Percentiles rank a stretch among this genome's conserved stretches.
Conservation (phyloP, 37 sponge, comb jelly and placozoan genomes). For the Spongilla lacustris region DNA sequence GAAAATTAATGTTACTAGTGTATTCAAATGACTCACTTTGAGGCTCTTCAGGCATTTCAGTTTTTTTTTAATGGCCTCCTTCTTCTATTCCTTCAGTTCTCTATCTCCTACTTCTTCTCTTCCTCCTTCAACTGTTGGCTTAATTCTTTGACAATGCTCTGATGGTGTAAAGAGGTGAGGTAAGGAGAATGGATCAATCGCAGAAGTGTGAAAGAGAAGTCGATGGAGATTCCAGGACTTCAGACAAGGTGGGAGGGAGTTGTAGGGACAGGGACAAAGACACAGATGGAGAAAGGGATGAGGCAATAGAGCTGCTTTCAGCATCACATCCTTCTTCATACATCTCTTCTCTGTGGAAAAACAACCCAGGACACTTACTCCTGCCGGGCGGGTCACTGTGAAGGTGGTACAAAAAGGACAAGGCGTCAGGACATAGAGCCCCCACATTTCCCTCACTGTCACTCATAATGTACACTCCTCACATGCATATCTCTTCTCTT, state of each 20-base stretch:
- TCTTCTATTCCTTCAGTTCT: neutral
- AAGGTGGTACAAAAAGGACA: neutral
- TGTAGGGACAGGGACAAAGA: neutral
- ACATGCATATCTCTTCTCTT: neutral
- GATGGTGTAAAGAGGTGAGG: neutral
- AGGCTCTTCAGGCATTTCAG: slow-evolving; percentile 37
- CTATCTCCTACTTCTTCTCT: neutral
- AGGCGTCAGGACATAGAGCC: no score
- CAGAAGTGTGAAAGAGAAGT: neutral
- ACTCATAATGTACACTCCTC: neutral
- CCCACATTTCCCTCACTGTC: no score
- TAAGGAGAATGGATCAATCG: neutral
- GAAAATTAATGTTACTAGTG: neutral
- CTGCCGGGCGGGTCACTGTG: neutral
- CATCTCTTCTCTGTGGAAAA: neutral
- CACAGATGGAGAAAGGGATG: neutral
- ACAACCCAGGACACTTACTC: neutral
- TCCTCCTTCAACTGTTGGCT: slow-evolving; percentile 17
- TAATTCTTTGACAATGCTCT: neutral
- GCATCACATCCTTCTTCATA: no score
- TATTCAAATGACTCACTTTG: slow-evolving; percentile 15
- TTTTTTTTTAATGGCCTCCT: slow-evolving; percentile 31
- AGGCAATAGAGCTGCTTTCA: neutral
- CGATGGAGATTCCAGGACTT: neutral
- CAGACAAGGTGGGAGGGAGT: neutral